Percentiles rank a stretch among this genome's conserved stretches.
These are phyloP conservation scores for Peromyscus melanophrys DNA, from an alignment of 2,797 vertebrate genomes.

Conservation along the genomic window DNA sequence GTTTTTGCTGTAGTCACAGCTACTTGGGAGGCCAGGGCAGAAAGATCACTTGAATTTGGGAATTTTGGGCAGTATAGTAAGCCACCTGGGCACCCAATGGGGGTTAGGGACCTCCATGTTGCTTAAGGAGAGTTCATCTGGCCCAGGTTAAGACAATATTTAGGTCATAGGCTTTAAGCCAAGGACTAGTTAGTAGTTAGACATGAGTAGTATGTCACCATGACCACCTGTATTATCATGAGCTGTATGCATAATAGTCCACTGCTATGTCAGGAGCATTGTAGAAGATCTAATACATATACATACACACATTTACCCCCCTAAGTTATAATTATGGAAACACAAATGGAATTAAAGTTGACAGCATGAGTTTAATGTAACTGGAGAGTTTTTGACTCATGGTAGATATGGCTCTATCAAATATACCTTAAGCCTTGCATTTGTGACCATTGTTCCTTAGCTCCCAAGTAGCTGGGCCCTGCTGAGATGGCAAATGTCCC, in stretches of 20 bases:
- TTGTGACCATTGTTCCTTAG: background rate
- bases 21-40: background rate
- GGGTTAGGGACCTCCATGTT: background rate
- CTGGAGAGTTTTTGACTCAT: background rate
- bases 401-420: background rate
- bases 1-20: background rate
- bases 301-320: background rate
- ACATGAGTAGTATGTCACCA: background rate
- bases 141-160: background rate
- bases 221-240: background rate
- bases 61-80: background rate
- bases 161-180: background rate
- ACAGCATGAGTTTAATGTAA: background rate
- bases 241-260: background rate
- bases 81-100: background rate
- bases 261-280: background rate
- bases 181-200: constrained; percentile 10
- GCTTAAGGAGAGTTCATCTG: background rate
- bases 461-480: background rate
- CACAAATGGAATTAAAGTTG: background rate
- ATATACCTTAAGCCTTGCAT: background rate
- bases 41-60: background rate
- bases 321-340: background rate
- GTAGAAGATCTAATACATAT: too few species aligned
- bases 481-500: background rate